Evolutionary conservation across 2,113 vertebrate species (phyloP).

Genomic region (Willisornis vidua): DNA sequence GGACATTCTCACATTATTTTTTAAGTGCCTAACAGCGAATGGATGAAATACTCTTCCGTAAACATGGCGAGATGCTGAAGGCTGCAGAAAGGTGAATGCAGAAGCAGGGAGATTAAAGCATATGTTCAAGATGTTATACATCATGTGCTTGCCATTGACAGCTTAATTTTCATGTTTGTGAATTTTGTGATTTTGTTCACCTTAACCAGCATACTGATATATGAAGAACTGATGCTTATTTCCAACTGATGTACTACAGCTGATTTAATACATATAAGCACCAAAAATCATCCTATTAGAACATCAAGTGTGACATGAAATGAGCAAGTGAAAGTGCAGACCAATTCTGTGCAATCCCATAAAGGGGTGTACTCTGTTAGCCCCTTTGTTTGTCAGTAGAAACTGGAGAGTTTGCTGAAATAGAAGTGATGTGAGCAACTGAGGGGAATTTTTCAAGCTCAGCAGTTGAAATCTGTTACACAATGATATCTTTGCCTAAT

Average conservation of each 20-base stretch:
- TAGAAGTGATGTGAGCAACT: background rate
- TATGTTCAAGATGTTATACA: background rate
- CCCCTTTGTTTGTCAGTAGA: background rate
- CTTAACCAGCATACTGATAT: constrained; percentile 14
- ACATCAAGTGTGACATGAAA: background rate
- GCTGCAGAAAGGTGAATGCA: background rate
- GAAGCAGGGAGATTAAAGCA: constrained; percentile 1
- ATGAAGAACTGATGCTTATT: constrained; percentile 27
- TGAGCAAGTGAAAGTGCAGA: background rate
- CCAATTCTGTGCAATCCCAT: background rate
- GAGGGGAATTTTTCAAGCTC: background rate
- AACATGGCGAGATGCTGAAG: background rate
- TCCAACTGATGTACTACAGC: background rate
- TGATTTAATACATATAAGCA: constrained; percentile 27
- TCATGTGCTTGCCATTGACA: background rate
- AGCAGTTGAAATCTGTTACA: background rate
- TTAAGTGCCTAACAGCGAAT: background rate
- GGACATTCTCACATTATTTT: background rate
- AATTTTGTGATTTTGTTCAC: constrained; percentile 17
- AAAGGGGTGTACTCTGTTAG: background rate
- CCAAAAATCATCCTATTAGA: background rate
- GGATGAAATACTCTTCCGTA: background rate
- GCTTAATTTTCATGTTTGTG: constrained; percentile 24
- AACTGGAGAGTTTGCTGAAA: background rate
- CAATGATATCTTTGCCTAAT: background rate